Base-by-base conservation (phyloP, 2,113 vertebrate genomes). In the Kryptolebias marmoratus region DNA sequence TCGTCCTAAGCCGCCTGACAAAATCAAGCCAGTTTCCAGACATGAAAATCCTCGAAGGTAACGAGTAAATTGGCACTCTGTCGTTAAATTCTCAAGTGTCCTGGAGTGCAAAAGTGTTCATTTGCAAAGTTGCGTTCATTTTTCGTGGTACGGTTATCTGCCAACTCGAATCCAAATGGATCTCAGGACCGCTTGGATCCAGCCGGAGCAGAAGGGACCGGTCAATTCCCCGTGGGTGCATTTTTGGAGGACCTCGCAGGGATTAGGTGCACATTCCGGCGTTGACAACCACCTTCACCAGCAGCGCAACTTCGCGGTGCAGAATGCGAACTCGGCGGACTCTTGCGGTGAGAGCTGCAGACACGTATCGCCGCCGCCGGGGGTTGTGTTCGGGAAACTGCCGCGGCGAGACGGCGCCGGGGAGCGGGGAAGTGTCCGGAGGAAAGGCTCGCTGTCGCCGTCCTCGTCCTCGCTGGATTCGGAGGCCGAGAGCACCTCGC, bases 191-290 rank as follows among this genome's bases (percentile, higher is more conserved):
- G 94, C 95, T 93, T 98, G 97, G 96, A 96, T 97, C 90, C 96
- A 98, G 93, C 95, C 96, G 65, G 96, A 98, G 88, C 96, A 98
- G 92, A 96, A 95, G 90, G 96, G 96, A 92, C 96, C 96, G 88
- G 96, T 95, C 90, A 97, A 95, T 93, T 95, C 96, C 86, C 93
- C 96, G 86, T 97, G 96, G 96, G 97, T 98, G 96, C 95, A 96
- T 88, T 94, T 96, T 93, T 98, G 96, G 97, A 95, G 96, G 89
- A 95, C 95, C 88, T 95, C 96, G 92, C 96, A 96, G 92, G 96
- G 95, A 86, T 85, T 93, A 79, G 92, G 92, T 82, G 83, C 87
- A 32, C 83, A 87, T 79, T 76, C 89, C 62, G 72, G 69, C 87
- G 88, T 94, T 80, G 87, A 86, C 72, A 93, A 93, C 89, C 87